Base-by-base conservation (phyloP, 2,888 invertebrate genomes). In the Orthosia incerta region DNA sequence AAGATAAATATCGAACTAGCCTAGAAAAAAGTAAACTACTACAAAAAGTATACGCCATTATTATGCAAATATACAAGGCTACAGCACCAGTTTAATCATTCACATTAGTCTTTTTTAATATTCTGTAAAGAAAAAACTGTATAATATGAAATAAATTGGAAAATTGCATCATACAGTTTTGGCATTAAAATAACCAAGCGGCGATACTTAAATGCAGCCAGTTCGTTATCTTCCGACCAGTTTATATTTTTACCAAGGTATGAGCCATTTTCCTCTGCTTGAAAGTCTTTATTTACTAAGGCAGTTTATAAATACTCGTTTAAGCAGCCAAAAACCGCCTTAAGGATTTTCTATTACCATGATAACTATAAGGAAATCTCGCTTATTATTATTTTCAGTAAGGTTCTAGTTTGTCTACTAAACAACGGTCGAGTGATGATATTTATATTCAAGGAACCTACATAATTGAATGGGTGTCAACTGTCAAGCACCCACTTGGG, bases 131-230 rank as follows among this genome's bases (percentile, higher is more conserved):
- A 39, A 57, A 16, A 39, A 55, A 23, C 3, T 13, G 23, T 12
- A 4, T 26, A 18, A 4, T 26, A 18, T 31, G 7, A 18, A 56
- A 63, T 74, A 15, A 2, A 50, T 15, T 15, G n/a, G 1, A 23
- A 31, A 64, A 51, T 50, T 74, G 13, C 50, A 63, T 50, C 50
- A 50, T 50, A 20, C 20, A 20, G 18, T 11, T 59, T 13, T 72
- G 15, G 3, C 2, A 15, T 11, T 20, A 45, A n/a, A 9, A 23
- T 18, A 15, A 46, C 20, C 12, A 2, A n/a, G 4, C 20, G 11
- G 3, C 2, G 11, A 11, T 9, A 26, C 23, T 12, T 46, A 16
- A 39, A 5, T 46, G 46, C 39, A 39, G 39, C 9, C 39, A 39
- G 39, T 39, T 39, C 9, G 7, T 39, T 39, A 1, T 39, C 39